A percentile compares a stretch with the other conserved stretches of the same genome.
phyloP scores from a whole-genome alignment of 2,797 vertebrate genomes.

The Cottoperca gobio region DNA sequence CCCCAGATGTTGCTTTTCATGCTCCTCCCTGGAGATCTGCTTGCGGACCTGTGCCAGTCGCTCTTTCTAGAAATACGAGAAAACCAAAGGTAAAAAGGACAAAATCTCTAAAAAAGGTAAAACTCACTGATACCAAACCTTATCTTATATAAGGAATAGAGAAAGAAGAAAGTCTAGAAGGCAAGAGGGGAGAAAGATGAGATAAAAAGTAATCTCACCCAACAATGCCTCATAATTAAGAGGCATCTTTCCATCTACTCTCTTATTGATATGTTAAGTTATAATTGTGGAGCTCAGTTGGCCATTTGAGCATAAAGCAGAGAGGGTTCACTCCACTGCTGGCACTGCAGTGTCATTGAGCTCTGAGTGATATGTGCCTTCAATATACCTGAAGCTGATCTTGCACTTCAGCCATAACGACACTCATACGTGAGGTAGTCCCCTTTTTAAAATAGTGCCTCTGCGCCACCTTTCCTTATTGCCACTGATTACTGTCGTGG shows the following conservation, averaged over 20 bases:
- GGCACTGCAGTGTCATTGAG: constrained; percentile 44
- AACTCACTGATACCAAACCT: background rate
- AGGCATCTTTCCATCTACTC: constrained; percentile 56
- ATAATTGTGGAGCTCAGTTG: constrained; percentile 74
- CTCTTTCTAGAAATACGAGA: constrained; percentile 90
- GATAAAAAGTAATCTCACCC: constrained; percentile 16
- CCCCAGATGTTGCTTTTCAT: constrained; percentile 96
- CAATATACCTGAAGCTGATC: constrained; percentile 46
- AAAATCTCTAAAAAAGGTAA: constrained; percentile 25
- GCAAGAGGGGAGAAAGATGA: background rate
- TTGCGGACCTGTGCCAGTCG: constrained; percentile 95
- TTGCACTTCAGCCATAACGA: constrained; percentile 67
- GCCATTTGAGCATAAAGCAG: constrained; percentile 63
- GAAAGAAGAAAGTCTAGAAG: constrained; percentile 25
- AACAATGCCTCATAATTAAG: constrained; percentile 63
- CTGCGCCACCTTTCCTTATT: constrained; percentile 62
- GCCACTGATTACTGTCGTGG: constrained; percentile 72
- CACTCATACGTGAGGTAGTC: constrained; percentile 56
- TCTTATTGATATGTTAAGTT: constrained; percentile 70
- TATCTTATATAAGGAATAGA: constrained; percentile 5
- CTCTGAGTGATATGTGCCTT: constrained; percentile 45
- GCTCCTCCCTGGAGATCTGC: constrained; percentile 95
- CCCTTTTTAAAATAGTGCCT: constrained; percentile 68
- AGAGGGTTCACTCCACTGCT: constrained; percentile 58
- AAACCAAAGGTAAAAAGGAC: constrained; percentile 29